phyloP scores from a whole-genome alignment of 2,113 vertebrate genomes.

The Cephalopholis sonnerati region DNA sequence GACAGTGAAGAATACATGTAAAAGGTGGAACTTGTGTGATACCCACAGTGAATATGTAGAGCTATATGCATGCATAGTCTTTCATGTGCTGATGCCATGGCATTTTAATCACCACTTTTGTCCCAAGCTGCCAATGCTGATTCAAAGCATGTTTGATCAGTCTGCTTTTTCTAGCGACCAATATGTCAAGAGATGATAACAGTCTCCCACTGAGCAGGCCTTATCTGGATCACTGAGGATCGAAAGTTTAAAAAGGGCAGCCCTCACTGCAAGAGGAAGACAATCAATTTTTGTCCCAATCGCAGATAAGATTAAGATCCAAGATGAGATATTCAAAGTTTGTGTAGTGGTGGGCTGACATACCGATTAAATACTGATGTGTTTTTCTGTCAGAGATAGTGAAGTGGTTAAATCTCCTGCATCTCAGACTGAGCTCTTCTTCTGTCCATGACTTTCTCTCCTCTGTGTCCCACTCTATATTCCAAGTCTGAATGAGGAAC shows the following conservation, averaged over 20 bases:
- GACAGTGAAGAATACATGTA: background rate
- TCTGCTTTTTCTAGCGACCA: slow-evolving; percentile 42
- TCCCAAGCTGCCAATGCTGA: slow-evolving; percentile 40
- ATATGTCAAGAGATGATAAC: slow-evolving; percentile 75
- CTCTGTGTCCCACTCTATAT: background rate
- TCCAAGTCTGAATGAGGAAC: background rate
- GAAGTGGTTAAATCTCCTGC: slow-evolving; percentile 11
- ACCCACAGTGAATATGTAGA: background rate
- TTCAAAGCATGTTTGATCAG: slow-evolving; percentile 62
- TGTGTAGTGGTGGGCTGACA: background rate
- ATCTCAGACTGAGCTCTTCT: slow-evolving; percentile 18
- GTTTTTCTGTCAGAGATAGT: slow-evolving; percentile 17
- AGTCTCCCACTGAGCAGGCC: slow-evolving; percentile 46
- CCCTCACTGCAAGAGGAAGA: slow-evolving; percentile 49
- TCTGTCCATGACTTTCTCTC: background rate
- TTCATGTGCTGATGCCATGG: slow-evolving; percentile 17
- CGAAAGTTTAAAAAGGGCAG: slow-evolving; percentile 76
- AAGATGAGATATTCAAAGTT: slow-evolving; percentile 56
- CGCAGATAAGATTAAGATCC: slow-evolving; percentile 60
- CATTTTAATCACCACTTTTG: slow-evolving; percentile 39
- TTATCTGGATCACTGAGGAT: slow-evolving; percentile 71
- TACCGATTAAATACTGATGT: slow-evolving; percentile 31
- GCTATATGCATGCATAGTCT: background rate
- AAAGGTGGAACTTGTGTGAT: background rate
- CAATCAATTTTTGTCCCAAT: slow-evolving; percentile 67